Evolutionary conservation across 2,113 vertebrate species (phyloP).

Genomic region (Campylomormyrus tamandua): DNA sequence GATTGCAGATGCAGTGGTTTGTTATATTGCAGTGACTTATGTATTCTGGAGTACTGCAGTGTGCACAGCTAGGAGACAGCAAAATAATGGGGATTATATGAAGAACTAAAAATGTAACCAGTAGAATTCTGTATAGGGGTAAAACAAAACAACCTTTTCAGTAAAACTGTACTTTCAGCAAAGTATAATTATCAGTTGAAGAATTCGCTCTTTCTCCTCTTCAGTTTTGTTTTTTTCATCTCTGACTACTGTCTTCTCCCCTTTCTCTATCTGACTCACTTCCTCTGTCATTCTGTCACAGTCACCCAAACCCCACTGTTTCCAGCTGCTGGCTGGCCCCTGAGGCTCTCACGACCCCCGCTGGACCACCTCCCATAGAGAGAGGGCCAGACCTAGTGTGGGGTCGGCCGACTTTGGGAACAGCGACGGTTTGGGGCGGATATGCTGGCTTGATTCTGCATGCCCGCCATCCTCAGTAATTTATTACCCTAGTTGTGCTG

Average conservation of each 20-base stretch:
- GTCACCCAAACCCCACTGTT: slow-evolving; percentile 1
- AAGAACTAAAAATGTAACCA: background rate
- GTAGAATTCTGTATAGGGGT: background rate
- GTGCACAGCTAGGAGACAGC: background rate
- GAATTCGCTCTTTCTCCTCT: background rate
- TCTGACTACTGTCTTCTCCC: background rate
- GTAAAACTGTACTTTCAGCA: background rate
- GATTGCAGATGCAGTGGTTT: background rate
- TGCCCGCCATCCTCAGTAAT: slow-evolving; percentile 7
- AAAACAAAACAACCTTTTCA: background rate
- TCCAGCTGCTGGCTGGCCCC: background rate
- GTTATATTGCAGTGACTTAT: background rate
- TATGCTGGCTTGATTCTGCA: slow-evolving; percentile 13
- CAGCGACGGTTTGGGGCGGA: background rate
- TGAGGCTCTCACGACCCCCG: background rate
- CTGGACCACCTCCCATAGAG: background rate
- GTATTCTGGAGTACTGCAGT: background rate
- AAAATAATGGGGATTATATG: background rate
- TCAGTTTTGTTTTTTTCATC: background rate
- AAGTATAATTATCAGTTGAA: background rate
- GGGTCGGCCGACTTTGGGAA: background rate
- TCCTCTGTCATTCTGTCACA: slow-evolving; percentile 8
- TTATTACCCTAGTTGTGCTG: slow-evolving; percentile 15
- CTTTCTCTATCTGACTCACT: background rate
- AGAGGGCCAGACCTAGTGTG: background rate